phyloP scores from a whole-genome alignment of 2,797 vertebrate species.

The Amniataba percoides region DNA sequence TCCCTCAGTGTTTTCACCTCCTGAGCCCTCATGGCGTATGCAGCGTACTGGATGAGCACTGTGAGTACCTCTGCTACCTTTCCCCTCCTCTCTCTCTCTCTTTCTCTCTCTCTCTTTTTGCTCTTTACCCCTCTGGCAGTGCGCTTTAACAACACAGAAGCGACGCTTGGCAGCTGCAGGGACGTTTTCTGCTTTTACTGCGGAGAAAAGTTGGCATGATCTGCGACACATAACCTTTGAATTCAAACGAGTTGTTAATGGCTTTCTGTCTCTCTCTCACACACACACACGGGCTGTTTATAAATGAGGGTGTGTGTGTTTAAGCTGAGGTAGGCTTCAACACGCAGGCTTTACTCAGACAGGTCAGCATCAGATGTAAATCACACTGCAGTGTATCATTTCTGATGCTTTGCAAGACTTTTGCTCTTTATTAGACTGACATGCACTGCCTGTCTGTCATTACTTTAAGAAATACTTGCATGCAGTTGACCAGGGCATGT shows the following conservation, averaged over 20 bases:
- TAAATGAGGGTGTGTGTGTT: constrained; percentile 47
- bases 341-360: not conserved
- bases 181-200: not conserved
- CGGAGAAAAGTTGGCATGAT: constrained; percentile 24
- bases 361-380: not conserved
- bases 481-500: not conserved
- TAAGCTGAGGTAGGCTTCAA: constrained; percentile 22
- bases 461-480: not conserved
- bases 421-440: too few relatives aligned
- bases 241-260: not conserved
- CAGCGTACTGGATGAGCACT: constrained; percentile 72
- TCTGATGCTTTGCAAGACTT: too few relatives aligned
- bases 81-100: too few relatives aligned
- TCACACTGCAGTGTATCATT: not conserved
- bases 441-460: not conserved
- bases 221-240: not conserved
- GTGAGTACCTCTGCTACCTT: constrained; percentile 76
- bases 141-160: not conserved
- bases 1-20: not conserved
- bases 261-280: constrained; percentile 26
- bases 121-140: not conserved
- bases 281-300: constrained; percentile 9
- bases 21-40: constrained; percentile 80
- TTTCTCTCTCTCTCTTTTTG: not conserved
- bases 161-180: not conserved